phyloP scores from a whole-genome alignment of 2,888 invertebrate genomes.

The Hemithea aestivaria region DNA sequence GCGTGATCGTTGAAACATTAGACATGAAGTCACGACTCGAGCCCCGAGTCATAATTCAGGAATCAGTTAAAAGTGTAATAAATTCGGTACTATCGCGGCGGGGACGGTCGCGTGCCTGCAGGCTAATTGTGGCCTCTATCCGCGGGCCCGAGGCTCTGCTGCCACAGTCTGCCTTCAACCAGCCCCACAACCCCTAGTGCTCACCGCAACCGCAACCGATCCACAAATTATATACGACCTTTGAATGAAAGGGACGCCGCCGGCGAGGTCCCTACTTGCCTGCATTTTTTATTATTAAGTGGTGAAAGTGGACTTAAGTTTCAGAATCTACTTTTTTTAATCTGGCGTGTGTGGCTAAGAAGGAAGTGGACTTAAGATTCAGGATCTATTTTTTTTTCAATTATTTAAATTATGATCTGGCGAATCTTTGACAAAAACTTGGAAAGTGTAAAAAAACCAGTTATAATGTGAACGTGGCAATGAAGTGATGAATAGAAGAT shows the following conservation, averaged over 20 bases:
- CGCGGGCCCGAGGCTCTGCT: slow-evolving; percentile 1
- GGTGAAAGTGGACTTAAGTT: no score
- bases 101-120: slow-evolving; percentile 25
- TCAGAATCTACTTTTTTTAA: no score
- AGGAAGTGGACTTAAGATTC: no score
- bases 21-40: slow-evolving; percentile 22
- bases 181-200: slow-evolving; percentile 4
- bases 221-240: slow-evolving; percentile 13
- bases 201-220: slow-evolving; percentile 12
- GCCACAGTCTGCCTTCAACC: slow-evolving; percentile 10
- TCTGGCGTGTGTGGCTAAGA: no score
- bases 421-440: no score
- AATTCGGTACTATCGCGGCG: slow-evolving; percentile 27
- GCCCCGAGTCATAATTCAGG: slow-evolving; percentile 22
- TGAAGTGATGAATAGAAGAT: slow-evolving; percentile 12
- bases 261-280: slow-evolving; percentile 5
- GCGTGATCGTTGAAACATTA: slow-evolving; percentile 22
- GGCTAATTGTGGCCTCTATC: slow-evolving; percentile 12
- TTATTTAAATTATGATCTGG: no score
- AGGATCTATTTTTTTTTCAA: no score
- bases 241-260: slow-evolving; percentile 7
- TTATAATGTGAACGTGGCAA: background rate
- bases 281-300: slow-evolving; percentile 11
- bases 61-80: slow-evolving; percentile 32
- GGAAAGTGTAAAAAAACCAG: no score